Evolutionary conservation across 2,113 vertebrate genomes (phyloP).

Genomic region (Chamaea fasciata): DNA sequence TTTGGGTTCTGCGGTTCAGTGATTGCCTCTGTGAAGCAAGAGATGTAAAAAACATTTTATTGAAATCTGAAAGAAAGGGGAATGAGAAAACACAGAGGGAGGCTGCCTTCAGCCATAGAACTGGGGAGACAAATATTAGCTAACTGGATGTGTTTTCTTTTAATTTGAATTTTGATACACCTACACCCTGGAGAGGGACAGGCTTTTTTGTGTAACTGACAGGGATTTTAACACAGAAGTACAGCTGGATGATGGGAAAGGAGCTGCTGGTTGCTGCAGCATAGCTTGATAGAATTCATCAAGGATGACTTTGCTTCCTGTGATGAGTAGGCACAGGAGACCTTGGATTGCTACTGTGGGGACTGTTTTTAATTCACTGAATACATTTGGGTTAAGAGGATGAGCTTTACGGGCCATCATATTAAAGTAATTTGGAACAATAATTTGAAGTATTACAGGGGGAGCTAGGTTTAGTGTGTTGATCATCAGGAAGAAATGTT

Average conservation of each 20-base stretch:
- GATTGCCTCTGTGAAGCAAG: neutral
- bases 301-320: neutral
- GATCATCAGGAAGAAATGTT: neutral
- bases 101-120: neutral
- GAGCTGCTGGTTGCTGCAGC: neutral
- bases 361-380: neutral
- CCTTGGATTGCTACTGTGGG: neutral
- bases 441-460: neutral
- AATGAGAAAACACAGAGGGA: neutral
- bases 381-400: neutral
- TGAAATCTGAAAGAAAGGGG: neutral
- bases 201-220: neutral
- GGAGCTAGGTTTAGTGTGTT: neutral
- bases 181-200: neutral
- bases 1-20: neutral
- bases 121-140: neutral
- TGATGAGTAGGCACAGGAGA: neutral
- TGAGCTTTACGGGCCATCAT: neutral
- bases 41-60: neutral
- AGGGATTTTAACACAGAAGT: neutral
- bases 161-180: neutral
- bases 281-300: neutral
- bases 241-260: neutral
- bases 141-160: neutral
- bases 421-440: neutral